phyloP scores from a whole-genome alignment of 1,140 invertebrate genomes.

The Hyles euphorbiae region DNA sequence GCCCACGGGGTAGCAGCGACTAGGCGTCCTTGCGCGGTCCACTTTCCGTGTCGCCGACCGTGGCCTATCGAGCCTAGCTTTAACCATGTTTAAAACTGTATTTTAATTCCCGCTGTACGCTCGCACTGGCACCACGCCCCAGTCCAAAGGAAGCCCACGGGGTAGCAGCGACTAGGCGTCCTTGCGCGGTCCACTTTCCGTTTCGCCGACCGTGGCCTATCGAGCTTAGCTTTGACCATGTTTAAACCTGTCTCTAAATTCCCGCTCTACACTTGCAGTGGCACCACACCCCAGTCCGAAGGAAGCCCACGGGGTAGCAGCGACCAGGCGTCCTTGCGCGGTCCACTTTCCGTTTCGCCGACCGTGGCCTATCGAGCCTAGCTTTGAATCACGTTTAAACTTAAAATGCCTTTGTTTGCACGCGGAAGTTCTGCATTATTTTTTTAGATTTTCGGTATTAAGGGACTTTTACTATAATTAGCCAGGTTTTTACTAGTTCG shows the following conservation, averaged over 20 bases:
- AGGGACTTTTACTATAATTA: too few species aligned
- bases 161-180: slow-evolving; percentile 32
- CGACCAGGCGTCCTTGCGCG: slow-evolving; percentile 44
- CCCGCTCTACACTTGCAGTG: neutral
- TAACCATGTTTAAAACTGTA: too few species aligned
- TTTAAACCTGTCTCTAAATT: too few species aligned
- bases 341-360: slow-evolving; percentile 47
- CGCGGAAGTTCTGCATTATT: too few species aligned
- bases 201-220: slow-evolving; percentile 36
- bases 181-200: slow-evolving; percentile 46
- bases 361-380: slow-evolving; percentile 26
- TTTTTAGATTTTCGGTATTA: too few species aligned
- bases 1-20: slow-evolving; percentile 19
- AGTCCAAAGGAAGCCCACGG: slow-evolving; percentile 19
- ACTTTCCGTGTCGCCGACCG: slow-evolving; percentile 43
- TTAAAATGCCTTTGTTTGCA: too few species aligned
- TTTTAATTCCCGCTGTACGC: neutral
- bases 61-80: slow-evolving; percentile 24
- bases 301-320: slow-evolving; percentile 18
- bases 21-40: slow-evolving; percentile 43
- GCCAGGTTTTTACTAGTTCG: too few species aligned
- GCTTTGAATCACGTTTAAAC: neutral
- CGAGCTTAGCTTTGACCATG: slow-evolving; percentile 8
- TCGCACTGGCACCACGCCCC: slow-evolving; percentile 5
- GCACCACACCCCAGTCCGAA: slow-evolving; percentile 11